Conservation (phyloP, 2,888 invertebrate genomes). For the Spilarctia lutea region DNA sequence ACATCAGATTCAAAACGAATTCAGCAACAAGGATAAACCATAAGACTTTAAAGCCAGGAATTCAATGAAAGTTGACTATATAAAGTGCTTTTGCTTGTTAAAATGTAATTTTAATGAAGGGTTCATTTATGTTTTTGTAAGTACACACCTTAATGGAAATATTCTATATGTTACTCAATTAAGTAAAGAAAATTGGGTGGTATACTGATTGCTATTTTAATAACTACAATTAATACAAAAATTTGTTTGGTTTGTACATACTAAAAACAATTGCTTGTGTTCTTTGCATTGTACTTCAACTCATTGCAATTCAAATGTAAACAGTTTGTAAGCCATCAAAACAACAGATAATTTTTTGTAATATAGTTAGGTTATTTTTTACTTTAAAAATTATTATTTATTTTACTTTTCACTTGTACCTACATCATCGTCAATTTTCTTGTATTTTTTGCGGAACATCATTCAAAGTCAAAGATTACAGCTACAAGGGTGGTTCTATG, state of each 20-base stretch:
- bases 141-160: background rate
- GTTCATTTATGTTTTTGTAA: background rate
- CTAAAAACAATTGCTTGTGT: background rate
- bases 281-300: background rate
- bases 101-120: background rate
- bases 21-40: conserved; percentile 76
- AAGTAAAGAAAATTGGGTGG: background rate
- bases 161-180: background rate
- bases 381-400: background rate
- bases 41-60: conserved; percentile 33
- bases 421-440: background rate
- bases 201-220: background rate
- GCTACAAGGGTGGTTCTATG: no score
- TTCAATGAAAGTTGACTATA: background rate
- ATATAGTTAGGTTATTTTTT: no score
- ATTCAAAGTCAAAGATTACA: background rate
- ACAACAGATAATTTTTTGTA: no score
- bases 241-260: background rate
- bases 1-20: conserved; percentile 76
- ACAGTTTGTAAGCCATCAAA: no score
- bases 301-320: background rate
- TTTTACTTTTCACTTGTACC: background rate
- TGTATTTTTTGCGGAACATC: background rate
- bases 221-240: background rate
- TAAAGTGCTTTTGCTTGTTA: conserved; percentile 2